Evolutionary conservation across 2,113 vertebrate genomes (phyloP).

Genomic region (Pseudorasbora parva): DNA sequence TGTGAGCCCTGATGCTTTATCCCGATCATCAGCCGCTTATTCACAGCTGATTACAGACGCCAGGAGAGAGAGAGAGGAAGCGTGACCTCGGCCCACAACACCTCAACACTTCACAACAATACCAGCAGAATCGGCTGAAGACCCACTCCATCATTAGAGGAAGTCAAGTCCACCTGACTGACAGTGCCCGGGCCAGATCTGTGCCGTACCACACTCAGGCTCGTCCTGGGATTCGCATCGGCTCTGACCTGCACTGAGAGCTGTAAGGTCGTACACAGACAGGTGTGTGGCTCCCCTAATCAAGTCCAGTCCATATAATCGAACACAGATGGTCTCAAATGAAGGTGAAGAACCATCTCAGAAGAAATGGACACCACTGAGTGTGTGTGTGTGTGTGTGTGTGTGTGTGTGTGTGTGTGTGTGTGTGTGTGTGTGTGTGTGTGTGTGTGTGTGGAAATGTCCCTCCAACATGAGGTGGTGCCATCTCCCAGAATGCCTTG

Average conservation of each 20-base stretch:
- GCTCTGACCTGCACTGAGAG: no score
- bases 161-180: no score
- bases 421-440: not conserved
- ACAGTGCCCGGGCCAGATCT: no score
- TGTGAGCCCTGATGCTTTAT: not conserved
- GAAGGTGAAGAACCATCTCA: no score
- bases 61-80: not conserved
- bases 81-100: not conserved
- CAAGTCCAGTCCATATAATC: no score
- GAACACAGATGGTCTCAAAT: no score
- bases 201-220: no score
- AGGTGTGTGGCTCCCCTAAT: no score
- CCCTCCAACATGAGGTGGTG: not conserved
- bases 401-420: not conserved
- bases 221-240: no score
- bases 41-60: constrained; percentile 9
- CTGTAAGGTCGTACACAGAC: no score
- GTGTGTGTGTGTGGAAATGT: not conserved
- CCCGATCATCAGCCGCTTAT: constrained; percentile 2
- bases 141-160: no score
- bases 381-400: not conserved
- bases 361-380: no score
- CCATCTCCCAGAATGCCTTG: constrained; percentile 33
- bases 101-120: not conserved
- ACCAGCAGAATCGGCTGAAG: not conserved